Evolutionary conservation across 1,140 invertebrate species (phyloP), one percentile per base, ranked within the genome.

Genomic region (Drosophila bocki): DNA sequence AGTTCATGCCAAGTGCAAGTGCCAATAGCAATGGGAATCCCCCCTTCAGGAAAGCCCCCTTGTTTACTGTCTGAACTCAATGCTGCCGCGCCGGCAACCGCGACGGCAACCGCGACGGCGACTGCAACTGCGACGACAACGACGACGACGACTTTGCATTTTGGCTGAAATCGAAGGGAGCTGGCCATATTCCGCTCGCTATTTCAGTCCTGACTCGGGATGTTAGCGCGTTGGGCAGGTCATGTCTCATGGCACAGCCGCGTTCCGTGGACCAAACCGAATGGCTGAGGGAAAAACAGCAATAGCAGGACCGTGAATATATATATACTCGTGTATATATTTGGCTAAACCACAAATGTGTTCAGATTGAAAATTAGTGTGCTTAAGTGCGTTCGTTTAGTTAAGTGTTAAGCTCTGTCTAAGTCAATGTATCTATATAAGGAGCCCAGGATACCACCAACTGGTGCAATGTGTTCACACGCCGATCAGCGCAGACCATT

Each of bases 161-260:
- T 60, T 64, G 75, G 63, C 70, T 80, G 59, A 67, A 67, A 80
- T 75, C 54, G 84, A 77, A 72, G 70, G 75, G 75, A 75, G 60
- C 60, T 76, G 79, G 67, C 67, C 53, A 26, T 26, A n/a, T 56
- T 39, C 19, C 39, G 67, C 41, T 44, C 50, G 67, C 64, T 42
- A 76, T 67, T 91, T 92, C 82, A 92, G 91, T 92, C 91, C 91
- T 92, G 92, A 92, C 90, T 91, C 91, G 91, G 91, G 91, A 91
- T 92, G 91, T 92, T 92, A 86, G 61, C 91, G 85, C 85, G 91
- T 92, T 92, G 91, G 91, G 91, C 91, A 92, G 91, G 91, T 92
- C 91, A 92, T 92, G 91, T 92, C 91, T 91, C 67, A 70, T 68
- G 80, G 75, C 74, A 88, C 78, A 87, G 78, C 78, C 79, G 76